A percentile compares a stretch with the other conserved stretches of the same genome.
These are phyloP conservation scores for Drosophila buzzatii DNA, from an alignment of 2,888 invertebrate genomes.

Conservation along the genomic window DNA sequence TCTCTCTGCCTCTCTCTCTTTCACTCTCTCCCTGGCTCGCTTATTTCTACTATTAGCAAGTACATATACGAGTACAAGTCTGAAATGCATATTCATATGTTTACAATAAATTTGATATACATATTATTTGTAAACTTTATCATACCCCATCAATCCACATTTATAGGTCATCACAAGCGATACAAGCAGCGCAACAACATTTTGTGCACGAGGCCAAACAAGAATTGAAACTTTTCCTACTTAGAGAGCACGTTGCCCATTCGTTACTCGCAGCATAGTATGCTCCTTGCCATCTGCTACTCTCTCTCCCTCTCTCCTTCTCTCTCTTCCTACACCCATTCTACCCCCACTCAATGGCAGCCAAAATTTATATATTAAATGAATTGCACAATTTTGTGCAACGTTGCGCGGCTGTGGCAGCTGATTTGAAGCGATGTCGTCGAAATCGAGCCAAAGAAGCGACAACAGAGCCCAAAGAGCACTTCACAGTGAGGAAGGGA, in stretches of 20 bases:
- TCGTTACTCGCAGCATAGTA: conserved; percentile 48
- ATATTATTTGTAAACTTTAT: not conserved
- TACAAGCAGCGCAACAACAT: conserved; percentile 32
- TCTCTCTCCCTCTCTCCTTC: not conserved
- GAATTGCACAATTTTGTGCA: conserved; percentile 71
- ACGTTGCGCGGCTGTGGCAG: conserved; percentile 55
- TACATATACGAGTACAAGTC: too few relatives aligned
- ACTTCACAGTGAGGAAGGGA: not conserved
- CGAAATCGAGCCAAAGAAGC: conserved; percentile 45
- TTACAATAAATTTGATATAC: too few relatives aligned
- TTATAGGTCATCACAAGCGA: conserved; percentile 22
- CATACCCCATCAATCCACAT: not conserved
- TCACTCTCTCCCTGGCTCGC: too few relatives aligned
- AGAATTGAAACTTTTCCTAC: conserved; percentile 70
- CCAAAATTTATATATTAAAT: conserved; percentile 65
- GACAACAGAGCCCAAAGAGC: conserved; percentile 1
- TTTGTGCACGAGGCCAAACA: conserved; percentile 57
- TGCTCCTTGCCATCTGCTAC: not conserved
- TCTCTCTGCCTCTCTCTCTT: too few relatives aligned
- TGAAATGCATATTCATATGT: too few relatives aligned
- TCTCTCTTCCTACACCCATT: too few relatives aligned
- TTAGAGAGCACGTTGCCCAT: conserved; percentile 63
- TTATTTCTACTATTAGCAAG: too few relatives aligned
- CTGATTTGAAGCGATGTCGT: conserved; percentile 50
- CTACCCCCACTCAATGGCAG: conserved; percentile 1